Conservation (phyloP, 2,797 vertebrate genomes). For the Cheracebus regulus region DNA sequence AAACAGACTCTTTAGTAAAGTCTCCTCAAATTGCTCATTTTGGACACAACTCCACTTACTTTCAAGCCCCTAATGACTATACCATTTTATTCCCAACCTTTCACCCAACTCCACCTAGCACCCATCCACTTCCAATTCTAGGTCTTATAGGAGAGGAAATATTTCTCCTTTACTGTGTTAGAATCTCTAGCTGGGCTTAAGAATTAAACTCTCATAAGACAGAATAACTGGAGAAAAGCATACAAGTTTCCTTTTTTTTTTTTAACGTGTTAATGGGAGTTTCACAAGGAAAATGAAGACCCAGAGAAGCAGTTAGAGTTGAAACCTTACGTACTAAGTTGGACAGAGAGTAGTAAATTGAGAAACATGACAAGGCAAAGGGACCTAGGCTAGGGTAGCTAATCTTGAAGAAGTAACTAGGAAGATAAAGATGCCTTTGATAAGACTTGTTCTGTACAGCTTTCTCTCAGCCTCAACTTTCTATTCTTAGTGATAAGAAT, state of each 20-base stretch:
- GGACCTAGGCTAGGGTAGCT: not conserved
- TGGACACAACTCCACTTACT: not conserved
- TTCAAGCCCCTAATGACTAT: not conserved
- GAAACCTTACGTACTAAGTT: not conserved
- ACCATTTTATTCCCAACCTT: not conserved
- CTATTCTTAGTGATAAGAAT: not conserved
- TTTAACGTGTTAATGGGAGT: not conserved
- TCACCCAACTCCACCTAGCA: not conserved
- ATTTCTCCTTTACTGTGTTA: not conserved
- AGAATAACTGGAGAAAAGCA: not conserved
- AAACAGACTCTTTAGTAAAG: not conserved
- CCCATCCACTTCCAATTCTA: not conserved
- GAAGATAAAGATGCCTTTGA: not conserved
- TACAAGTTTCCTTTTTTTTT: not conserved
- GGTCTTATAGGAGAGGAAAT: not conserved
- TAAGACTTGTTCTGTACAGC: not conserved
- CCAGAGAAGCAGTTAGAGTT: not conserved
- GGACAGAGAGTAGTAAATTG: not conserved
- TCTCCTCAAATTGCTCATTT: not conserved
- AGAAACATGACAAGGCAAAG: not conserved
- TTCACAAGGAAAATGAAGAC: not conserved
- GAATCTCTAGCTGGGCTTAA: not conserved
- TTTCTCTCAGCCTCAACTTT: not conserved
- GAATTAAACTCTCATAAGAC: not conserved
- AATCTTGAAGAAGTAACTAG: not conserved